Base-by-base conservation (phyloP, 2,888 invertebrate species). In the Ormyrus thymus region DNA sequence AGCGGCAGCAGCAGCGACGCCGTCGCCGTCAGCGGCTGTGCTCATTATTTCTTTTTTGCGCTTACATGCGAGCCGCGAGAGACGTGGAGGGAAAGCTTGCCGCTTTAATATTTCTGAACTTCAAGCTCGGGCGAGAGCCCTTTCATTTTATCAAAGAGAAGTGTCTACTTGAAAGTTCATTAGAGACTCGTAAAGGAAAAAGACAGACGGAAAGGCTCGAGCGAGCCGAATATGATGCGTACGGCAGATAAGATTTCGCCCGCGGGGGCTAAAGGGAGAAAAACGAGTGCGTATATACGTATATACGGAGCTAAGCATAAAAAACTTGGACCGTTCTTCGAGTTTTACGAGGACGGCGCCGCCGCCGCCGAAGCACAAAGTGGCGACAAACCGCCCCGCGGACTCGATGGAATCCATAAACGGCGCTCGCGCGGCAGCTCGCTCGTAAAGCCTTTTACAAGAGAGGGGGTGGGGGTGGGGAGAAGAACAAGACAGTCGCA, bases 121-220 rank as follows among this genome's bases (percentile, higher is more conserved):
- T 43, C 6, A 15, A 13, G 29, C 50, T 46, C 48, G 56, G 9
- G 56, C 7, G 70, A 51, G 68, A 29, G 43, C 62, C 71, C 61
- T 72, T 76, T 71, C 70, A 66, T 75, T 69, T 76, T 62, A 64
- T 64, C 73, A 73, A 76, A 76, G 71, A 68, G 50, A 72, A 80
- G 80, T 74, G 70, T 69, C 78, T 29, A 78, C 80, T 81, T 55
- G 80, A 81, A 81, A 78, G 80, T 78, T 75, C 78, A 81, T 81
- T 78, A 81, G 72, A 78, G 75, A 61, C 71, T 74, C 73, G 69
- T 77, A 73, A 80, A 77, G 59, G 48, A 53, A 53, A 51, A 53
- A 15, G 48, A 48, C 59, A 7, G 8, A 51, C 6, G 51, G 6
- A 55, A 50, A 71, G 13, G 43, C 56, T 71, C 10, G 58, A 11